phyloP scores from a whole-genome alignment of 2,888 invertebrate genomes.

The Lithophane leautieri region DNA sequence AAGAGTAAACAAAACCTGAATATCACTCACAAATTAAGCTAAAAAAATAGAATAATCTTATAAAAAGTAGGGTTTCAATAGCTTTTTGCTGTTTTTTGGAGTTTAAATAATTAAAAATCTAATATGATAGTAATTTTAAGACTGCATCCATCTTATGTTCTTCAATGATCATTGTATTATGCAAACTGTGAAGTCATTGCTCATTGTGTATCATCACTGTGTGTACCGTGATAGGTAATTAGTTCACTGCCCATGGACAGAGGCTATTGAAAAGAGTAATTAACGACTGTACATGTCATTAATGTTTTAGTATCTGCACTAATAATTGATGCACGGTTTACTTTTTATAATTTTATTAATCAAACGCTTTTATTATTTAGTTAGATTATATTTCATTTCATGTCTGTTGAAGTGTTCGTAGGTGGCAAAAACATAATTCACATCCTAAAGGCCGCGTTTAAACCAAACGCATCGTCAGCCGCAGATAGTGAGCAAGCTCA shows the following conservation, averaged over 20 bases:
- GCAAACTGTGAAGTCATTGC: slow-evolving; percentile 14
- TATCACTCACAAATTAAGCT: neutral
- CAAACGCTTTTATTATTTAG: neutral
- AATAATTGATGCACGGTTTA: neutral
- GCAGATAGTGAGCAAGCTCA: neutral
- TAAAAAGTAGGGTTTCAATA: no score
- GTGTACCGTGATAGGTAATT: slow-evolving; percentile 30
- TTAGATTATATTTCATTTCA: neutral
- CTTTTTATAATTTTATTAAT: neutral
- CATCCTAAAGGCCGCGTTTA: no score
- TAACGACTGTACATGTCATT: slow-evolving; percentile 12
- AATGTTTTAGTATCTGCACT: slow-evolving; percentile 4
- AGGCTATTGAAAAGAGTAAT: slow-evolving; percentile 40
- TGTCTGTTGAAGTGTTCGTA: neutral
- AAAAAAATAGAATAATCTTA: neutral
- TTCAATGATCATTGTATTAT: slow-evolving; percentile 7
- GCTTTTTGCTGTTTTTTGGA: neutral
- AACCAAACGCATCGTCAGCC: neutral
- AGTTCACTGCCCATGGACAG: slow-evolving; percentile 18
- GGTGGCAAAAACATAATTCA: no score
- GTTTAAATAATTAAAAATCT: neutral
- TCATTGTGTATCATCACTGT: slow-evolving; percentile 18
- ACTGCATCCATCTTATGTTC: neutral
- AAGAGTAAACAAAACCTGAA: neutral
- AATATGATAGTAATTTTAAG: neutral